These are phyloP conservation scores for Eustalomyia histrio DNA, from an alignment of 2,888 invertebrate genomes.

Conservation along the genomic window DNA sequence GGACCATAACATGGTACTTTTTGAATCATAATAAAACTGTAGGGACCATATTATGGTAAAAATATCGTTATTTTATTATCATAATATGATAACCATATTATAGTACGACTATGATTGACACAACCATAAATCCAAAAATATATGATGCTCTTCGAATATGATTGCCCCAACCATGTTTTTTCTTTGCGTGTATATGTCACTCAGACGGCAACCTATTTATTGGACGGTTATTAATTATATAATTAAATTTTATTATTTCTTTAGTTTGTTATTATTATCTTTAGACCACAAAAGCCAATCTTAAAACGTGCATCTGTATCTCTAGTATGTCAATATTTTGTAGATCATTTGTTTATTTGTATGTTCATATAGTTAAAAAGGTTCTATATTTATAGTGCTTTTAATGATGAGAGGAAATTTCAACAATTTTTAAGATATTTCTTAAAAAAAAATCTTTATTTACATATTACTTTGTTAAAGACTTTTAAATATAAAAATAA, in stretches of 20 bases:
- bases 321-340: conserved; percentile 27
- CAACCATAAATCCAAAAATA: too few species aligned
- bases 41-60: too few species aligned
- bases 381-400: conserved; percentile 15
- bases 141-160: too few species aligned
- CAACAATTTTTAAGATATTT: conserved; percentile 24
- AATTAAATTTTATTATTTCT: background rate
- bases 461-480: conserved; percentile 38
- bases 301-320: conserved; percentile 48
- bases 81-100: too few species aligned
- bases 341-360: conserved; percentile 52
- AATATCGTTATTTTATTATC: too few species aligned
- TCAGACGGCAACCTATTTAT: too few species aligned
- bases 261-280: background rate
- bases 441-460: conserved; percentile 31
- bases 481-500: background rate
- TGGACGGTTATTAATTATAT: too few species aligned
- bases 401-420: conserved; percentile 47
- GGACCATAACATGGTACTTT: too few species aligned
- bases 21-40: too few species aligned
- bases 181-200: too few species aligned
- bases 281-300: conserved; percentile 45
- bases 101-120: too few species aligned
- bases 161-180: too few species aligned
- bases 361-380: conserved; percentile 41